Percentiles rank a stretch among this genome's conserved stretches.
Evolutionary conservation across 2,113 vertebrate species (phyloP).

Genomic region (Abramis brama): DNA sequence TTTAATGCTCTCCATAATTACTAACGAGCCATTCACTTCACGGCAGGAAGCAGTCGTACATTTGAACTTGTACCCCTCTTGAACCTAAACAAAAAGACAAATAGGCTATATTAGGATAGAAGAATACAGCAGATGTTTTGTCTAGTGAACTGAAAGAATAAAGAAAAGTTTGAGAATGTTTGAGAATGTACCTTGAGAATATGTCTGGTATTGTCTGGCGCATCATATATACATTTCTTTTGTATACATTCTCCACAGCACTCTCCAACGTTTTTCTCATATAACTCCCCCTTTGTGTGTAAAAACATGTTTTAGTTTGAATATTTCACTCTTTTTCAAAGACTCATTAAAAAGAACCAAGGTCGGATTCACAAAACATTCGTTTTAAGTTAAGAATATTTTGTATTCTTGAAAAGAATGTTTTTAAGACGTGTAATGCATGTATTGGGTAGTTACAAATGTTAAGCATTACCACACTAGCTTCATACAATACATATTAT

Average conservation of each 20-base stretch:
- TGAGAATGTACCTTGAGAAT: constrained; percentile 64
- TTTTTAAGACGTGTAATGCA: background rate
- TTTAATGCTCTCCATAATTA: background rate
- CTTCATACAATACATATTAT: no score
- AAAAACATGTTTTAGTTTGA: no score
- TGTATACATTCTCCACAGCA: constrained; percentile 86
- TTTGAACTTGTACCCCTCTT: constrained; percentile 50
- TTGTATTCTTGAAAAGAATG: background rate
- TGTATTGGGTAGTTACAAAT: no score
- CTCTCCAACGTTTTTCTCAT: constrained; percentile 62
- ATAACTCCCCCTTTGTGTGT: constrained; percentile 67
- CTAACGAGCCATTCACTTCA: constrained; percentile 54
- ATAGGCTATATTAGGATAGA: background rate
- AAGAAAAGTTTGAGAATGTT: constrained; percentile 21
- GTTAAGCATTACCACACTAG: no score
- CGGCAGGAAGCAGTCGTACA: constrained; percentile 77
- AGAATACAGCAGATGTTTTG: background rate
- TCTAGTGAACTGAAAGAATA: constrained; percentile 72
- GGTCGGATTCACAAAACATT: background rate
- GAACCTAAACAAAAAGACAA: constrained; percentile 22
- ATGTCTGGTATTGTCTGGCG: constrained; percentile 44
- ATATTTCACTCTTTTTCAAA: background rate
- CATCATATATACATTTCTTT: constrained; percentile 59
- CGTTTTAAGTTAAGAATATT: background rate
- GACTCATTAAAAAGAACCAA: background rate